Evolutionary conservation across 64 coral and sea anemone genomes (phyloP), one percentile per base, ranked within the genome.

Genomic region (Actinia equina): DNA sequence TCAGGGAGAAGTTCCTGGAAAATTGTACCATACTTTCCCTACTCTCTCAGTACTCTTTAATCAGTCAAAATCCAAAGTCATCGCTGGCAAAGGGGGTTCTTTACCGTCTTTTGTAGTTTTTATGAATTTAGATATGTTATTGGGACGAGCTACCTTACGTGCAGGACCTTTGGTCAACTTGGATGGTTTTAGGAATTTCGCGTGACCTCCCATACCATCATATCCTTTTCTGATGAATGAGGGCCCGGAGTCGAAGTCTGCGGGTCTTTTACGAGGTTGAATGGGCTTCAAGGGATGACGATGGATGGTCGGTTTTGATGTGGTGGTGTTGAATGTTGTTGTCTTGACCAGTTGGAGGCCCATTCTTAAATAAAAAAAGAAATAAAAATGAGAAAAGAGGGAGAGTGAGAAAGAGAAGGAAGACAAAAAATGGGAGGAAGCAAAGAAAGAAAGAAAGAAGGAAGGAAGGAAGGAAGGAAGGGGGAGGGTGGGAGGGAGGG

Each of bases 71-170:
- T 92, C 86, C 43, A 92, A 74, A 42, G 81, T 88, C 91, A 92
- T 20, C 41, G 69, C 87, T 10, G 91, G 91, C 76, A 92, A 77
- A 6, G 91, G 91, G 16, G 91, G 91, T 6, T 88, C 86, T 77
- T 92, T 92, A 11, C 63, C 55, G 25, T 87, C 86, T 26, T 81
- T 64, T 1, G 45, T 43, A 3, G 41, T 85, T 12, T 88, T 88
- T 0, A 92, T 69, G 20, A 92, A 88, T 62, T 88, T 92, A n/a
- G 91, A 88, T 87, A 92, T 84, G 22, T 78, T 87, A 77, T 83
- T 84, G 44, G 87, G 82, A 15, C 71, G 81, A 69, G 86, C 91
- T 26, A 92, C 86, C 46, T 92, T 92, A 43, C 77, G 42, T 81
- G 49, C 54, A 41, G 86, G 70, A 88, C 71, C 43, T 43, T 77